phyloP scores from a whole-genome alignment of 2,888 invertebrate species.

The Agonopterix arenella region DNA sequence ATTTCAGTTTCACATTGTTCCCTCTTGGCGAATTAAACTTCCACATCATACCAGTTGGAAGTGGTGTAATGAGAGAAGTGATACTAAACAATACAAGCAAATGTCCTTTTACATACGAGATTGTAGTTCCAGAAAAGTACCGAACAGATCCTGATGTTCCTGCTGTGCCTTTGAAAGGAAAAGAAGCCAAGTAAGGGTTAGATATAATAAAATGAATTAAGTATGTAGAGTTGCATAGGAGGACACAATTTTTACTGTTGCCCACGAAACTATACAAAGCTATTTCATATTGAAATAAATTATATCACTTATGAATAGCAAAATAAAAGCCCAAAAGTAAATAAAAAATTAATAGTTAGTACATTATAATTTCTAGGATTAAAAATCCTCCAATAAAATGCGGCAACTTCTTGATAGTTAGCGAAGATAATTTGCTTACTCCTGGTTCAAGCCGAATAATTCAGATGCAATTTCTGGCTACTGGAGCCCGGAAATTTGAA shows the following conservation, averaged over 20 bases:
- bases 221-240: too few relatives aligned
- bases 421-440: conserved; percentile 62
- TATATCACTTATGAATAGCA: too few relatives aligned
- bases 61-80: conserved; percentile 68
- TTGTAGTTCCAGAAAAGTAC: conserved; percentile 47
- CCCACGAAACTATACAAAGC: too few relatives aligned
- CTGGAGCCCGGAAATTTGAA: conserved; percentile 46
- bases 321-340: background rate
- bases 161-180: background rate
- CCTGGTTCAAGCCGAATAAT: conserved; percentile 61
- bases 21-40: conserved; percentile 78
- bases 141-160: background rate
- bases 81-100: conserved; percentile 78
- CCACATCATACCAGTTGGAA: conserved; percentile 73
- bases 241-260: too few relatives aligned
- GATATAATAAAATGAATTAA: background rate
- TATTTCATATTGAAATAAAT: too few relatives aligned
- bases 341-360: background rate
- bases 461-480: conserved; percentile 56
- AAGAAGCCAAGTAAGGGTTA: background rate
- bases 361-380: conserved; percentile 30
- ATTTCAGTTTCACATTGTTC: conserved; percentile 73
- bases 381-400: conserved; percentile 57
- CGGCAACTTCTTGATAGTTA: conserved; percentile 61
- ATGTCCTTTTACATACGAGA: conserved; percentile 73